Evolutionary conservation across 2,113 vertebrate genomes (phyloP).

Genomic region (Crypturellus undulatus): DNA sequence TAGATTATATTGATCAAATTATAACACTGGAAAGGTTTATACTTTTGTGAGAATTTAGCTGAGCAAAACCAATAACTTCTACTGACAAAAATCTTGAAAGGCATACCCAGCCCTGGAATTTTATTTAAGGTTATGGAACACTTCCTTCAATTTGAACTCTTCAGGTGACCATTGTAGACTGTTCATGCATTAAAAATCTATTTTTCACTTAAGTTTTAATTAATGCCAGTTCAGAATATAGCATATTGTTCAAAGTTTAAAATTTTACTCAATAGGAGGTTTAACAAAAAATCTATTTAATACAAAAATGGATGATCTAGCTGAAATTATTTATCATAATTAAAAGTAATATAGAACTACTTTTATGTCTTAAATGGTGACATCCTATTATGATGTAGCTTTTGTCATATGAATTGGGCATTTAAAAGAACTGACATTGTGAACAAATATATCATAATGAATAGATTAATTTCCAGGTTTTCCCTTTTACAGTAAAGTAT

Average conservation of each 20-base stretch:
- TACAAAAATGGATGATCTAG: background rate
- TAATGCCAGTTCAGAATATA: background rate
- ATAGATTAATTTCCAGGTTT: background rate
- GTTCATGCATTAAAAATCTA: background rate
- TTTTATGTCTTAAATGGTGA: background rate
- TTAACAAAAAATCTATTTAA: background rate
- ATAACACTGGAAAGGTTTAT: background rate
- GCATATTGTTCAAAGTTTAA: background rate
- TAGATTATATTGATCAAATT: background rate
- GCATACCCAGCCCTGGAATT: background rate
- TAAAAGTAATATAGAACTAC: background rate
- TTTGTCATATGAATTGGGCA: background rate
- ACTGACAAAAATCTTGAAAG: background rate
- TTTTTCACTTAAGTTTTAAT: background rate
- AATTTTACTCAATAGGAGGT: background rate
- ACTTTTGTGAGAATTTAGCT: background rate
- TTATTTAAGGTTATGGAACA: background rate
- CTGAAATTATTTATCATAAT: background rate
- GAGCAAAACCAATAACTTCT: background rate
- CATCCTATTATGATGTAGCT: background rate
- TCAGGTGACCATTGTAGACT: background rate
- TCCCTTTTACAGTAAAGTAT: background rate
- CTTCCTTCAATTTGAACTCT: background rate
- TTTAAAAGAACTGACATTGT: background rate
- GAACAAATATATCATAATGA: background rate